Base-by-base conservation (phyloP, 2,888 invertebrate genomes). In the Nemotelus pantherinus region DNA sequence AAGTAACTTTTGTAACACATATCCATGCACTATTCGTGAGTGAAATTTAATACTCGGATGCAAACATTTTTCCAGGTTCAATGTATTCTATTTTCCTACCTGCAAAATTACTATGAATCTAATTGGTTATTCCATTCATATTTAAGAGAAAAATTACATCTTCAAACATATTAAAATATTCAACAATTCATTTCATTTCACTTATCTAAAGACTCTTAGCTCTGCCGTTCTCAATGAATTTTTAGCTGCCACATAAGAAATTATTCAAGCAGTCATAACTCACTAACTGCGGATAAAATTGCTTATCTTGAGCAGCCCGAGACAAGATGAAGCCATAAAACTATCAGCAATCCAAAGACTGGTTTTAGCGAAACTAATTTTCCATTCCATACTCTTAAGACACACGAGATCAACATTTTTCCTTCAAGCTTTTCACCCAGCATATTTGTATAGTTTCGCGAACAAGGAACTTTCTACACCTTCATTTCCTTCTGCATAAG, bases 301-400 rank as follows among this genome's bases (percentile, higher is more conserved):
- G 74, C 63, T 74, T 48, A 48, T 50, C 4, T 63, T 41, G 57
- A 50, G 44, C 44, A 63, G 50, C 58, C 47, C 44, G 47, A 58
- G 48, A 74, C 48, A 74, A 10, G 50, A 74, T 60, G 10, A 74
- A 60, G 43, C 48, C 48, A 74, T 74, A 60, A 60, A 74, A 60
- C 60, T 60, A 60, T 74, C 50, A 60, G 41, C 25, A 72, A 60
- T 60, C 63, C 63, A 39, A 45, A 58, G 41, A 50, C 47, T 48
- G 63, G 47, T 45, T 74, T 74, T 7, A 60, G 63, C 48, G 74
- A 60, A 74, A 74, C 74, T 74, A 74, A 74, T 74, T 74, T 74
- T 74, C 74, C 41, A 63, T 55, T 55, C 44, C 9, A 9, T 25
- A 41, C 68, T 39, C 68, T 45, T 45, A 44, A 71, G 44, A 55